These are phyloP conservation scores for Osmoderma eremita DNA, from an alignment of 2,888 invertebrate genomes.

Conservation along the genomic window DNA sequence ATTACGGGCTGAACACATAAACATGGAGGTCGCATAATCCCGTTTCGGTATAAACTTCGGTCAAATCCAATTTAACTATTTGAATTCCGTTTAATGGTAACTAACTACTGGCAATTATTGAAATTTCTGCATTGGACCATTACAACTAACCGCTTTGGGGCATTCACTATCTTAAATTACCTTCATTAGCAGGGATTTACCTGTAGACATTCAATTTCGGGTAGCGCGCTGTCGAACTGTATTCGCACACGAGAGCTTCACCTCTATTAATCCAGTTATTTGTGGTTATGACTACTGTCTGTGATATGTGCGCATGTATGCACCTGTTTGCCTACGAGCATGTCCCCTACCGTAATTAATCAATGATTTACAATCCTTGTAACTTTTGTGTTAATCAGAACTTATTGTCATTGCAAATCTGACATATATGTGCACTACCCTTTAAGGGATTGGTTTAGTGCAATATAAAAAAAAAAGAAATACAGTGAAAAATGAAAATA, in stretches of 20 bases:
- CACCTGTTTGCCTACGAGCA: too few relatives aligned
- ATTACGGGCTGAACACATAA: not conserved
- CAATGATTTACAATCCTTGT: too few relatives aligned
- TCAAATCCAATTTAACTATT: constrained; percentile 41
- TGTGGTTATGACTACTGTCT: too few relatives aligned
- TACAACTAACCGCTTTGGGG: constrained; percentile 47
- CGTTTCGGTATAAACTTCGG: constrained; percentile 27
- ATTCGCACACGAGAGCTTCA: not conserved
- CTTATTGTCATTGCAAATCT: too few relatives aligned
- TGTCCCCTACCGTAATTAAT: too few relatives aligned
- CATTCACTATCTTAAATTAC: constrained; percentile 49
- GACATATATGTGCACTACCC: too few relatives aligned
- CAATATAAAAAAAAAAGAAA: too few relatives aligned
- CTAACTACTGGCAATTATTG: constrained; percentile 49
- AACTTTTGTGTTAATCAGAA: too few relatives aligned
- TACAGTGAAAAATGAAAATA: too few relatives aligned
- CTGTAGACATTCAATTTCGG: constrained; percentile 43
- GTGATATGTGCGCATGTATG: too few relatives aligned
- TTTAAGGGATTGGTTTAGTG: too few relatives aligned
- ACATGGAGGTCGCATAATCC: constrained; percentile 14
- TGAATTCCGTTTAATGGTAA: constrained; percentile 48
- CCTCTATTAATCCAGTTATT: constrained; percentile 16
- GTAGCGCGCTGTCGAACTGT: constrained; percentile 9
- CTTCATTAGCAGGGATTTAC: constrained; percentile 50
- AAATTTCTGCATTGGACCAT: constrained; percentile 47